Evolutionary conservation across 53 echinoderm and acorn worm genomes (phyloP), one percentile per base, ranked within the genome.

Genomic region (Holothuria leucospilota): DNA sequence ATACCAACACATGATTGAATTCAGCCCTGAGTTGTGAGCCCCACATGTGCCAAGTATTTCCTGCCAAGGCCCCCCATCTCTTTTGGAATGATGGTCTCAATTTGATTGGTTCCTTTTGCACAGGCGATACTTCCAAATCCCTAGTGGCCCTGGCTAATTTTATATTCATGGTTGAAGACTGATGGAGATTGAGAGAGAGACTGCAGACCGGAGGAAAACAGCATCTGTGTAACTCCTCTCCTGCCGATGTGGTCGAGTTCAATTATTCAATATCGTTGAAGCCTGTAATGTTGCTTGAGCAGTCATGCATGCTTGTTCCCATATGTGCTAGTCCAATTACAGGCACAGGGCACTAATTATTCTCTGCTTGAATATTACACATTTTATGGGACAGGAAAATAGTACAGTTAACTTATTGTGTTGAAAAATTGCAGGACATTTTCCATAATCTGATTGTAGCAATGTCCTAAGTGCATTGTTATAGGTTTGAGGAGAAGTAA

Each of bases 241-340:
- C 25, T 30, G 69, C 16, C 20, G 69, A 69, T 11, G 25, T 69
- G 72, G 72, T 24, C 24, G 72, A 39, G 72, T 72, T 72, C 23
- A 72, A 72, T 72, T 72, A 72, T 72, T 39, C 72, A 23, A 40
- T 49, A 42, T 72, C 49, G 40, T 49, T 21, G 49, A 72, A 72
- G 41, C 72, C 72, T 49, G 49, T 72, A 72, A 72, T 72, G n/a
- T 39, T 24, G 72, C 72, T 72, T 72, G 72, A 72, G 39, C 72
- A 24, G 72, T 72, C 72, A 39, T 29, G 72, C 72, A 40, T 72
- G 29, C 72, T 10, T 42, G 72, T 18, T 72, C 49, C 72, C 72
- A 72, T 72, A 72, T 72, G 72, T 51, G 75, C 75, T 52, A 75
- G 23, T 52, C 20, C 51, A 75, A 51, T 75, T 15, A 39, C 25